phyloP scores from a whole-genome alignment of 2,888 invertebrate genomes.

The Gibbula magus region DNA sequence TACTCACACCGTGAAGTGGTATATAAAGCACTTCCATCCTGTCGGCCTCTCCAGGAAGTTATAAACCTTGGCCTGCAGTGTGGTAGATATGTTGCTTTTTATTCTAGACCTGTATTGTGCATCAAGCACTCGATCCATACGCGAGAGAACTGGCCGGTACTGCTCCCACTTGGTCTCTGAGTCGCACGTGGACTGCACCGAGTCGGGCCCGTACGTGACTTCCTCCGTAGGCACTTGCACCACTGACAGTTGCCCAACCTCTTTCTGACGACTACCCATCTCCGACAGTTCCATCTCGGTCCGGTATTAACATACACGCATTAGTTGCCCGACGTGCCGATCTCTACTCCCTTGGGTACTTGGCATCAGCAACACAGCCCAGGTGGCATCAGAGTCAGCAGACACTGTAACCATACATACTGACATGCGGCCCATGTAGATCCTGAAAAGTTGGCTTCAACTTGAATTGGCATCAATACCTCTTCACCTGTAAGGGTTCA shows the following conservation, averaged over 20 bases:
- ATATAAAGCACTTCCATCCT: slow-evolving; percentile 88
- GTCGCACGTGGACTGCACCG: slow-evolving; percentile 8
- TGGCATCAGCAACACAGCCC: background rate
- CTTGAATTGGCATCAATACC: no score
- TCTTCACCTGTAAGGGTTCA: no score
- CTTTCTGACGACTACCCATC: slow-evolving; percentile 22
- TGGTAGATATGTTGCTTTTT: slow-evolving; percentile 45
- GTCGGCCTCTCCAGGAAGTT: slow-evolving; percentile 88
- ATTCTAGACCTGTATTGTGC: slow-evolving; percentile 41
- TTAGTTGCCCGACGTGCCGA: slow-evolving; percentile 15
- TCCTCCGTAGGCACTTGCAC: background rate
- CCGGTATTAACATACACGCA: slow-evolving; percentile 4
- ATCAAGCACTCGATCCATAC: slow-evolving; percentile 45
- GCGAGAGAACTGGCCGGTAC: slow-evolving; percentile 42
- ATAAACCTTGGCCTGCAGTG: slow-evolving; percentile 84
- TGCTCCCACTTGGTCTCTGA: slow-evolving; percentile 40
- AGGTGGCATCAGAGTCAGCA: background rate
- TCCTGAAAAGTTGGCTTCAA: no score
- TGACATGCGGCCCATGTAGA: background rate
- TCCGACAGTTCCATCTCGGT: slow-evolving; percentile 28
- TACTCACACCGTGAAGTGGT: slow-evolving; percentile 89
- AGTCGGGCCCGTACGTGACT: slow-evolving; percentile 25
- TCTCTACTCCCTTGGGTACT: background rate
- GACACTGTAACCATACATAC: background rate
- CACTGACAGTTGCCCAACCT: background rate